Evolutionary conservation across 2,888 invertebrate species (phyloP).

Genomic region (Pachymerium ferrugineum): DNA sequence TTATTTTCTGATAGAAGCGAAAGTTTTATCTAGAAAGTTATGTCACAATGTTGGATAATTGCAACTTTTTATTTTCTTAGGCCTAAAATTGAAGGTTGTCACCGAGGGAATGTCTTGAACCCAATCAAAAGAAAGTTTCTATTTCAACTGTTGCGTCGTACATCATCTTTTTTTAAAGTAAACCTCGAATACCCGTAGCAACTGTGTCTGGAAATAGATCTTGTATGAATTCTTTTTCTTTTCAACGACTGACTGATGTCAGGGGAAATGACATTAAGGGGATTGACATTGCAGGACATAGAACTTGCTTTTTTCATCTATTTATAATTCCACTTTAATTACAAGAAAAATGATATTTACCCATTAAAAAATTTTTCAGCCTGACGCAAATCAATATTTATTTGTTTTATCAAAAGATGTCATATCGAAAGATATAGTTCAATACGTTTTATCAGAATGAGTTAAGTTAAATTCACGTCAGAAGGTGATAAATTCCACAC

Average conservation of each 20-base stretch:
- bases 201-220: background rate
- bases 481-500: background rate
- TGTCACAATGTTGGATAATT: no score
- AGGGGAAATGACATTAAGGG: background rate
- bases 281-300: background rate
- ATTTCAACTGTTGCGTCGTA: background rate
- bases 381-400: background rate
- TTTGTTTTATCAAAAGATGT: background rate
- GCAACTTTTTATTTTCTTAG: no score
- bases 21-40: no score
- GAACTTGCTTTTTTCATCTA: background rate
- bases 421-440: no score
- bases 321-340: background rate
- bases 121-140: no score
- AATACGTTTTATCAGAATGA: no score
- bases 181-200: background rate
- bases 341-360: background rate
- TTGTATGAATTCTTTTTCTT: background rate
- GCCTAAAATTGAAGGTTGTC: no score
- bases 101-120: no score
- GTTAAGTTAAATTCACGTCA: no score
- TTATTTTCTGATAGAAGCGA: no score
- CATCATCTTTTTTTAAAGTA: background rate
- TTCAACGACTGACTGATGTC: constrained; percentile 3
- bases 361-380: background rate